Percentiles rank a stretch among this genome's conserved stretches.
These are phyloP conservation scores for Puffinus mauretanicus DNA, from an alignment of 2,113 vertebrate genomes.

Conservation along the genomic window DNA sequence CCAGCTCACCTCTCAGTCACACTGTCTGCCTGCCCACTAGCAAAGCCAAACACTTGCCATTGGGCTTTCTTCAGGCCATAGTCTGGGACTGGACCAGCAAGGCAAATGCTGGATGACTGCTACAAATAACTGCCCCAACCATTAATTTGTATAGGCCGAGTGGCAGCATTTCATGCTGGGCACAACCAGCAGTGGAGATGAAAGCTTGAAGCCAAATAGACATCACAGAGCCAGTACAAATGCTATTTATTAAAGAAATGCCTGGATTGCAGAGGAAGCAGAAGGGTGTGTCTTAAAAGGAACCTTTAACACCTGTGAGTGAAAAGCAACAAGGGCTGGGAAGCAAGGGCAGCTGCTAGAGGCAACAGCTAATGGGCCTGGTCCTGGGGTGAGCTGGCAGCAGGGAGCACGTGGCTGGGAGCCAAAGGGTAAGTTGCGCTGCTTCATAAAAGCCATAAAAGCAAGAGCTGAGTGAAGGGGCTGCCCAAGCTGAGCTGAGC, in stretches of 20 bases:
- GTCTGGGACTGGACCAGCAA: background rate
- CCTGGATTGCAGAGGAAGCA: slow-evolving; percentile 45
- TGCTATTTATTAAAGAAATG: slow-evolving; percentile 50
- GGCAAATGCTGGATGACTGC: background rate
- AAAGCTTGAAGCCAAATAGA: slow-evolving; percentile 22
- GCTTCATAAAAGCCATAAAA: background rate
- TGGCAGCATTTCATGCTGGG: slow-evolving; percentile 7
- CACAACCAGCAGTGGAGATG: slow-evolving; percentile 22
- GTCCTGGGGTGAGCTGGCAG: background rate
- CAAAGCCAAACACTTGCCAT: background rate
- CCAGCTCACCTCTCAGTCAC: background rate
- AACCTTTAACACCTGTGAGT: slow-evolving; percentile 16
- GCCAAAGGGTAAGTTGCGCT: background rate
- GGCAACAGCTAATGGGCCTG: slow-evolving; percentile 23
- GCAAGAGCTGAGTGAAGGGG: background rate
- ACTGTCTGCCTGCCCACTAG: background rate
- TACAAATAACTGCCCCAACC: slow-evolving; percentile 14
- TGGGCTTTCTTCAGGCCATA: background rate
- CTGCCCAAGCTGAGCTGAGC: background rate
- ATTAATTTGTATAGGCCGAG: background rate
- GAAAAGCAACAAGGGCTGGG: background rate
- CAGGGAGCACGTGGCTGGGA: background rate
- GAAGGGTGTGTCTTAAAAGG: slow-evolving; percentile 45
- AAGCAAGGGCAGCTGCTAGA: slow-evolving; percentile 8
- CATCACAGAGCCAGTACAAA: slow-evolving; percentile 20